Evolutionary conservation across 2,113 vertebrate species (phyloP).

Genomic region (Syrmaticus mikado): DNA sequence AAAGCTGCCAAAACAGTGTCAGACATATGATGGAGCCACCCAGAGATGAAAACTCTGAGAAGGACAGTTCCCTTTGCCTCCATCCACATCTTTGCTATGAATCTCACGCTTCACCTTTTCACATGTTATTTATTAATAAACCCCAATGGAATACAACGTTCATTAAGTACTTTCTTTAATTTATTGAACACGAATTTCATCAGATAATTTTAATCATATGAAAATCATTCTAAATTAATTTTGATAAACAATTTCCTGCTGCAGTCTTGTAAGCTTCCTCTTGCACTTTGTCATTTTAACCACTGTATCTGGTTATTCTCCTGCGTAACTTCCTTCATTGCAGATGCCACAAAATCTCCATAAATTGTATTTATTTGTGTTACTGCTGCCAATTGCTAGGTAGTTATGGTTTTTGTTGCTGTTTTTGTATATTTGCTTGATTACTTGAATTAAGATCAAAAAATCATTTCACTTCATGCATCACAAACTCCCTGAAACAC

Average conservation of each 20-base stretch:
- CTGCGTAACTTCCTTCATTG: not conserved
- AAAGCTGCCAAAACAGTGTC: conserved; percentile 27
- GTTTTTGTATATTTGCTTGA: not conserved
- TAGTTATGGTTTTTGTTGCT: not conserved
- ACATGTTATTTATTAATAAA: not conserved
- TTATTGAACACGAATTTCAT: not conserved
- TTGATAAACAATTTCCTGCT: conserved; percentile 47
- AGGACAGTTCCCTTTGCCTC: not conserved
- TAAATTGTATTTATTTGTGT: not conserved
- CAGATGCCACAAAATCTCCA: not conserved
- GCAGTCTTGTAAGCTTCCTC: not conserved
- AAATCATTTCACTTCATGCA: not conserved
- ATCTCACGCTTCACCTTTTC: not conserved
- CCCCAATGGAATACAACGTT: not conserved
- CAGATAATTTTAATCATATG: conserved; percentile 58
- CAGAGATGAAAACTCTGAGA: not conserved
- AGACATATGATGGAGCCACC: not conserved
- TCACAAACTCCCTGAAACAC: not conserved
- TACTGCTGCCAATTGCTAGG: not conserved
- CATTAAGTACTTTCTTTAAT: conserved; percentile 53
- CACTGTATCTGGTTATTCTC: conserved; percentile 25
- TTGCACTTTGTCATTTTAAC: not conserved
- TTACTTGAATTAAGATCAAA: not conserved
- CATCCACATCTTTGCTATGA: not conserved
- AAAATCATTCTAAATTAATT: conserved; percentile 15